Conservation (phyloP, 2,113 vertebrate species). For the Theristicus caerulescens region DNA sequence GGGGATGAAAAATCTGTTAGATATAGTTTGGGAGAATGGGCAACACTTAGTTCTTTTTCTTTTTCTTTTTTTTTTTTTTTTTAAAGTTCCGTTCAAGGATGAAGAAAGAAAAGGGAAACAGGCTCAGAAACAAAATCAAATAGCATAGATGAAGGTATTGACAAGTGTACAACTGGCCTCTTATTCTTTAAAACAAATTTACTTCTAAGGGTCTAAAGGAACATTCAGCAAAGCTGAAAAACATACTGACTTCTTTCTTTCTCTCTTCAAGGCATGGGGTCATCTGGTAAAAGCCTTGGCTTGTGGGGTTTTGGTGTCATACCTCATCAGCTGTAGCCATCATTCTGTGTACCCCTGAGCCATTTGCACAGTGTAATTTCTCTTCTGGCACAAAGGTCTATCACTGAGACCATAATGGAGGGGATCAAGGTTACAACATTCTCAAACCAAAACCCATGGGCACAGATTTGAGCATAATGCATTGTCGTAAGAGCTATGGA, state of each 20-base stretch:
- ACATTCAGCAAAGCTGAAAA: neutral
- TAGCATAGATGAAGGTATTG: neutral
- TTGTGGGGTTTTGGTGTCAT: neutral
- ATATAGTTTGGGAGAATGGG: neutral
- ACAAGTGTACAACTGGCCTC: neutral
- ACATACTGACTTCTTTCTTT: neutral
- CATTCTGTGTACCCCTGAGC: neutral
- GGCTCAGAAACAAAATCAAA: neutral
- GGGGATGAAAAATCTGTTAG: neutral
- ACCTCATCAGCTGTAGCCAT: neutral
- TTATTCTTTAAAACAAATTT: neutral
- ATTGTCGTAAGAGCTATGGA: neutral
- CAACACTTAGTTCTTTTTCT: neutral
- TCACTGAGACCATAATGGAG: neutral
- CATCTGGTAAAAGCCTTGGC: neutral
- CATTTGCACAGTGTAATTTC: neutral
- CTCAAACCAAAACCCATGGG: neutral
- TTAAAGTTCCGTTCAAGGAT: neutral
- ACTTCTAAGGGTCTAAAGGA: neutral
- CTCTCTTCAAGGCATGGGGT: neutral
- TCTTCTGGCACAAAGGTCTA: neutral
- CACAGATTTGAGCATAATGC: neutral
- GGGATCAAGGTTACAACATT: neutral
- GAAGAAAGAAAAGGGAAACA: neutral
- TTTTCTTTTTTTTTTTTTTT: no score